These are phyloP conservation scores for Cyclura pinguis DNA, from an alignment of 2,797 vertebrate genomes.

Conservation along the genomic window DNA sequence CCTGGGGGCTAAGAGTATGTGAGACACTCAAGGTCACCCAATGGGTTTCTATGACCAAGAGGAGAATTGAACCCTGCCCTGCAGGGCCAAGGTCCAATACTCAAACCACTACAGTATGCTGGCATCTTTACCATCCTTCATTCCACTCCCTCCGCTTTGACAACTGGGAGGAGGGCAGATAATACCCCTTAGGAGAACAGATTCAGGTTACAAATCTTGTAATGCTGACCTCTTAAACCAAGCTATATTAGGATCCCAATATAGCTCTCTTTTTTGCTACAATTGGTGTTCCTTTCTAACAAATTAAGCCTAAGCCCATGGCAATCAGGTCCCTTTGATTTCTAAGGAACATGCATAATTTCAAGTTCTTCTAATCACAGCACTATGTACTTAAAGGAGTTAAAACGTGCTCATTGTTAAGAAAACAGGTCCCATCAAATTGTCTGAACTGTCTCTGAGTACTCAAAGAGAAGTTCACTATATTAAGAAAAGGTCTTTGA, in stretches of 20 bases:
- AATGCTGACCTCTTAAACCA: neutral
- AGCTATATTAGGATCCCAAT: neutral
- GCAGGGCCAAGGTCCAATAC: too few relatives aligned
- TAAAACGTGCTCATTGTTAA: neutral
- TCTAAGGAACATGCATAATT: neutral
- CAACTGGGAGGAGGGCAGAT: neutral
- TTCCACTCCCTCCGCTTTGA: neutral
- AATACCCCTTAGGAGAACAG: neutral
- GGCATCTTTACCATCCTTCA: neutral
- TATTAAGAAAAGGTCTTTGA: conserved; percentile 22
- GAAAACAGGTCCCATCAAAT: conserved; percentile 1
- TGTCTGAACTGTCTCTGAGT: conserved; percentile 3
- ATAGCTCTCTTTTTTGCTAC: neutral
- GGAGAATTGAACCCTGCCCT: too few relatives aligned
- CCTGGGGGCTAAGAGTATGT: too few relatives aligned
- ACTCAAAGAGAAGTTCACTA: conserved; percentile 17
- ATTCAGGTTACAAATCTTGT: neutral
- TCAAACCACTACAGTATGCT: too few relatives aligned
- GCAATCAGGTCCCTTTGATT: neutral
- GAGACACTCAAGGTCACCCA: too few relatives aligned
- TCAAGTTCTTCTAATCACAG: neutral
- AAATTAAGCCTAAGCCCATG: neutral
- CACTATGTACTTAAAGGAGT: neutral
- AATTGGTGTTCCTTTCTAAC: neutral
- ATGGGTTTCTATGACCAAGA: too few relatives aligned